Evolutionary conservation across 2,888 invertebrate genomes (phyloP).

Genomic region (Paralinhomoeus sp.): DNA sequence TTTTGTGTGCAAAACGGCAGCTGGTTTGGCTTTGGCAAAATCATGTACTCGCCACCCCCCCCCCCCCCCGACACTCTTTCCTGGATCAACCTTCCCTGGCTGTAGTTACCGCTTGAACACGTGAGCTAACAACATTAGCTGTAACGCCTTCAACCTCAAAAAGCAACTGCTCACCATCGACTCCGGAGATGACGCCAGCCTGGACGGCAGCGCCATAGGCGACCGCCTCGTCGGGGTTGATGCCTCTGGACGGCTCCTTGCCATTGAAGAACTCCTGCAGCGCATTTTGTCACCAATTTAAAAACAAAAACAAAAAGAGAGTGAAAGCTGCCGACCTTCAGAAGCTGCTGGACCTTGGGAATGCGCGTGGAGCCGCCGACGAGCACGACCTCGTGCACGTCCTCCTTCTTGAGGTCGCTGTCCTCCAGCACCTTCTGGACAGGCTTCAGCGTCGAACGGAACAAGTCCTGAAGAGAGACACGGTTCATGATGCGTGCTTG

Average conservation of each 20-base stretch:
- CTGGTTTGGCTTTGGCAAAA: too few species aligned
- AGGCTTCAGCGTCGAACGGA: conserved; percentile 70
- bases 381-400: conserved; percentile 91
- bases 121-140: too few species aligned
- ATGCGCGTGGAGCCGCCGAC: conserved; percentile 98
- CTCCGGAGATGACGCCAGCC: conserved; percentile 87
- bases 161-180: conserved; percentile 54
- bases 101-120: too few species aligned
- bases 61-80: too few species aligned
- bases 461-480: conserved; percentile 25
- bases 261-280: conserved; percentile 58
- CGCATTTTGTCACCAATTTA: too few species aligned
- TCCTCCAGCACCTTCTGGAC: conserved; percentile 77
- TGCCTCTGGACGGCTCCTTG: conserved; percentile 89
- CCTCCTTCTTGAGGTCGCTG: conserved; percentile 93
- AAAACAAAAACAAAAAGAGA: too few species aligned
- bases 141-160: too few species aligned
- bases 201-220: conserved; percentile 96
- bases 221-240: conserved; percentile 96
- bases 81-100: too few species aligned
- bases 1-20: too few species aligned
- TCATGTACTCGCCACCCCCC: too few species aligned
- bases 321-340: conserved; percentile 9
- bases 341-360: conserved; percentile 58
- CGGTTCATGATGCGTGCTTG: too few species aligned